A percentile compares a stretch with the other conserved stretches of the same genome.
Conservation (phyloP, 2,888 invertebrate genomes). For the Orgyia antiqua region DNA sequence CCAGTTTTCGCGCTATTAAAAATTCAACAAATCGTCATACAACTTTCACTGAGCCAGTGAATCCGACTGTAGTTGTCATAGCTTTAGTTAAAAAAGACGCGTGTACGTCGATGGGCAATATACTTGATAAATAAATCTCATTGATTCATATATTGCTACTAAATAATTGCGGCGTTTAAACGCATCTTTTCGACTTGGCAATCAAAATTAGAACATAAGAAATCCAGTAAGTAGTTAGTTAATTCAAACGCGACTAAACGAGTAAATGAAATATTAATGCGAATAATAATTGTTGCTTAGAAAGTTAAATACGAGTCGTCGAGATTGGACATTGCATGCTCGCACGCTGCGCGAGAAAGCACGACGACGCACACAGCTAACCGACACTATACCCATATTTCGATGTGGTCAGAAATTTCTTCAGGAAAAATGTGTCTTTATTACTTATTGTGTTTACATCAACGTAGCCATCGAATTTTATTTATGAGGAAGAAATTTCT, state of each 20-base stretch:
- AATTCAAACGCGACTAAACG: conserved; percentile 50
- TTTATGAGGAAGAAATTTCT: too few relatives aligned
- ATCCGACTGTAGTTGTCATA: conserved; percentile 33
- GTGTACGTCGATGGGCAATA: conserved; percentile 8
- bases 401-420: conserved; percentile 5
- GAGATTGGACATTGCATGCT: conserved; percentile 73
- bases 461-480: too few relatives aligned
- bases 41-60: conserved; percentile 65
- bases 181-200: neutral
- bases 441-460: neutral
- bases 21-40: conserved; percentile 70
- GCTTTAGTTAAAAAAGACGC: conserved; percentile 19
- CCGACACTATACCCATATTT: conserved; percentile 8
- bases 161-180: too few relatives aligned
- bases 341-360: conserved; percentile 75
- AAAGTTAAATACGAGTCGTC: conserved; percentile 67
- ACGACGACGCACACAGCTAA: conserved; percentile 40
- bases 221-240: conserved; percentile 37
- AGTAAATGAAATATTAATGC: conserved; percentile 74
- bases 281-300: conserved; percentile 75
- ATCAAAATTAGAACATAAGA: conserved; percentile 19
- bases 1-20: conserved; percentile 70
- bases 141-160: too few relatives aligned
- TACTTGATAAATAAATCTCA: too few relatives aligned
- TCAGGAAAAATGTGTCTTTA: conserved; percentile 1